A percentile compares a stretch with the other conserved stretches of the same genome.
Evolutionary conservation across 2,888 invertebrate species (phyloP).

Genomic region (Pristionchus entomophagus): DNA sequence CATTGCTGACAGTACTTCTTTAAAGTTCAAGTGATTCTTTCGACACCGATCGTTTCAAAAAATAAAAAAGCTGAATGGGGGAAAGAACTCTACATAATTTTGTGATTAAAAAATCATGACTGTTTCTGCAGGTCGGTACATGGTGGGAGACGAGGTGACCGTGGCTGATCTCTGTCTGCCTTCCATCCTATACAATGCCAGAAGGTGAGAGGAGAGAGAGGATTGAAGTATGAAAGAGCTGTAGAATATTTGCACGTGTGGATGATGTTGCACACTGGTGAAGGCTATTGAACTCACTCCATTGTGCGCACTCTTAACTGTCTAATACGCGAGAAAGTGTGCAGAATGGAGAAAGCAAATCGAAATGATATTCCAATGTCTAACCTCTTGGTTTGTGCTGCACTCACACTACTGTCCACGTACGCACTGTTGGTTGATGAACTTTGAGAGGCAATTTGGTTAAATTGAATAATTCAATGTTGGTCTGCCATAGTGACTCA

Average conservation of each 20-base stretch:
- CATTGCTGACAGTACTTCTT: too few relatives aligned
- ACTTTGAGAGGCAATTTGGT: too few relatives aligned
- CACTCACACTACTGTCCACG: background rate
- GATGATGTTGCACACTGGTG: too few relatives aligned
- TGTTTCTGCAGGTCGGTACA: slow-evolving; percentile 51
- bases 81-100: too few relatives aligned
- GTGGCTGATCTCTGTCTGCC: slow-evolving; percentile 95
- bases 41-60: too few relatives aligned
- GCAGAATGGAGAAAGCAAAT: background rate
- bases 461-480: too few relatives aligned
- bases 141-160: slow-evolving; percentile 91
- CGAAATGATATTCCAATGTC: background rate
- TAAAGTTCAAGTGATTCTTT: too few relatives aligned
- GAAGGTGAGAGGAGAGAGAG: slow-evolving; percentile 81
- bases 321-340: background rate
- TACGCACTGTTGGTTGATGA: background rate
- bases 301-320: background rate
- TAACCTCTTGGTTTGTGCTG: background rate
- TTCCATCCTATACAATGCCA: slow-evolving; percentile 94
- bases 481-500: too few relatives aligned
- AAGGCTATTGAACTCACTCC: background rate
- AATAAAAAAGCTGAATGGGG: too few relatives aligned
- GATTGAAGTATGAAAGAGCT: too few relatives aligned
- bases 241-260: too few relatives aligned
- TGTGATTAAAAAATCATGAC: too few relatives aligned